These are phyloP conservation scores for Lanius ludovicianus DNA, from an alignment of 2,113 vertebrate species.

Conservation along the genomic window DNA sequence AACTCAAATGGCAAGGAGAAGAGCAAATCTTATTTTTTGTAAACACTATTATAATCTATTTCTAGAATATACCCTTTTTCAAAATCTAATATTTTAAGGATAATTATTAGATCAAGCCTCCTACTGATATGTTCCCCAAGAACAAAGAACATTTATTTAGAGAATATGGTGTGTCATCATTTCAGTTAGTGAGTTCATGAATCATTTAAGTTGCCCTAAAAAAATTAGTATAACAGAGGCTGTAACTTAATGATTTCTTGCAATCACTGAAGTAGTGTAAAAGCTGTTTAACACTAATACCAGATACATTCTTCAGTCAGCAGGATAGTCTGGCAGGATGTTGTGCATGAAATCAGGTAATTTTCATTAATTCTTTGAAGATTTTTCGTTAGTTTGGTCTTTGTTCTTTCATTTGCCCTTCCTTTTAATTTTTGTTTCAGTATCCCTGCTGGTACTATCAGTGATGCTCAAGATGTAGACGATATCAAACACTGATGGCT, in stretches of 20 bases:
- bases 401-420: slow-evolving; percentile 32
- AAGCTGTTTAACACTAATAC: slow-evolving; percentile 47
- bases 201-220: slow-evolving; percentile 36
- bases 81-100: slow-evolving; percentile 19
- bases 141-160: slow-evolving; percentile 41
- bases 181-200: slow-evolving; percentile 21
- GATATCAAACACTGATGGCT: neutral
- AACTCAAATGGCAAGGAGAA: neutral
- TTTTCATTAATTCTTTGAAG: slow-evolving; percentile 33
- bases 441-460: neutral
- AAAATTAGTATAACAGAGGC: slow-evolving; percentile 28
- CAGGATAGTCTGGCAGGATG: slow-evolving; percentile 11
- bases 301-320: slow-evolving; percentile 27
- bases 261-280: slow-evolving; percentile 33
- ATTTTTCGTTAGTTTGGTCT: neutral
- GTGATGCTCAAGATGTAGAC: neutral
- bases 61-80: neutral
- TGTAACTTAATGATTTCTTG: slow-evolving; percentile 40
- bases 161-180: neutral
- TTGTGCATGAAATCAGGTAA: neutral
- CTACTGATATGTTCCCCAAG: neutral
- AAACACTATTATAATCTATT: neutral
- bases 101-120: slow-evolving; percentile 1
- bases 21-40: neutral
- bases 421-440: slow-evolving; percentile 19